Evolutionary conservation across 2,113 vertebrate genomes (phyloP).

Genomic region (Carettochelys insculpta): DNA sequence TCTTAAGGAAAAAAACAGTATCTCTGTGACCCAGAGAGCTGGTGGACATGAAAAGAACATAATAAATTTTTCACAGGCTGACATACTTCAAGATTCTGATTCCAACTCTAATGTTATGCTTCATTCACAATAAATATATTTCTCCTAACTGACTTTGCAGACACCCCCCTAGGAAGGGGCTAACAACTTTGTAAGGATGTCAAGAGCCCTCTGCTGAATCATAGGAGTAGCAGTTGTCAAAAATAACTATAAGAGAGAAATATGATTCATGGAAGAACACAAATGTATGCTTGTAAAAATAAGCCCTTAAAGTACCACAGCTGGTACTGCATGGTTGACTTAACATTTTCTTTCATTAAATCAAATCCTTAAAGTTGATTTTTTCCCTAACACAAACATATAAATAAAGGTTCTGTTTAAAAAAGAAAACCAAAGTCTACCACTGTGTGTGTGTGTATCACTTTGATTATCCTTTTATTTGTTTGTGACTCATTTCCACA

Average conservation of each 20-base stretch:
- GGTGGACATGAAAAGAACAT: background rate
- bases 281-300: background rate
- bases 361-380: background rate
- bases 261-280: background rate
- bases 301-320: background rate
- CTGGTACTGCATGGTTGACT: background rate
- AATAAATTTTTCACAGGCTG: background rate
- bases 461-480: background rate
- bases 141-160: background rate
- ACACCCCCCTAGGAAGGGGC: background rate
- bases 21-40: background rate
- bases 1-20: background rate
- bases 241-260: background rate
- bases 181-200: background rate
- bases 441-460: background rate
- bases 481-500: background rate
- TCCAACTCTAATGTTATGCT: background rate
- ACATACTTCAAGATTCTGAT: background rate
- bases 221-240: background rate
- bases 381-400: background rate
- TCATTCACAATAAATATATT: background rate
- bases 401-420: background rate
- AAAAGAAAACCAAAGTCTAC: background rate
- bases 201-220: background rate
- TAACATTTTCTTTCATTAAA: background rate